phyloP scores from a whole-genome alignment of 37 sponge, comb jelly and placozoan species.

The Crambe crambe region DNA sequence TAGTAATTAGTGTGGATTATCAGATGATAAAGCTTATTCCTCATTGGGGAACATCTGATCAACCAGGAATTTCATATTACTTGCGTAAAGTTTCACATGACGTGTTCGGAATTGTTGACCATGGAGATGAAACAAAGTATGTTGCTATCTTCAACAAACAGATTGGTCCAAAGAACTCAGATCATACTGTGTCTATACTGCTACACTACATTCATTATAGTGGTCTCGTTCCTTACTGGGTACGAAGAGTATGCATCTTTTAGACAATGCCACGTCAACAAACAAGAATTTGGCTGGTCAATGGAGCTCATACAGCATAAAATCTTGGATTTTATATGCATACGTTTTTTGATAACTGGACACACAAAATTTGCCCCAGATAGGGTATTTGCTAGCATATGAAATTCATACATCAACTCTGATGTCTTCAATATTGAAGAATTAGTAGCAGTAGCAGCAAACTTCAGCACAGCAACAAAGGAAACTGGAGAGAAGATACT shows the following conservation, averaged over 20 bases:
- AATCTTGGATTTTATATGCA: slow-evolving; percentile 7
- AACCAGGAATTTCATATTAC: slow-evolving; percentile 56
- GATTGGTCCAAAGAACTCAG: slow-evolving; percentile 48
- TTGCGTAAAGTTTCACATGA: slow-evolving; percentile 45
- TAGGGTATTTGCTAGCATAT: slow-evolving; percentile 31
- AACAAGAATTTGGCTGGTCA: slow-evolving; percentile 53
- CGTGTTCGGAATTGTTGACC: slow-evolving; percentile 52
- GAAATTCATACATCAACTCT: slow-evolving; percentile 13
- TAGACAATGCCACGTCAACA: slow-evolving; percentile 42
- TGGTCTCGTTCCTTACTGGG: slow-evolving; percentile 12
- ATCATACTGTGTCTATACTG: slow-evolving; percentile 45
- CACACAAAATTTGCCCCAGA: slow-evolving; percentile 71
- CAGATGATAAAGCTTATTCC: slow-evolving; percentile 49
- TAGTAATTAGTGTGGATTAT: slow-evolving; percentile 28
- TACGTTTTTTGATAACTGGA: slow-evolving; percentile 48
- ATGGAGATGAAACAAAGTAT: not conserved
- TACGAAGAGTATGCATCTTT: slow-evolving; percentile 33
- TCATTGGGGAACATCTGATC: slow-evolving; percentile 32
- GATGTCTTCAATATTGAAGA: slow-evolving; percentile 39
- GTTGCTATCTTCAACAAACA: slow-evolving; percentile 34
- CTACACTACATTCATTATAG: slow-evolving; percentile 7
- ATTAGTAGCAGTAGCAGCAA: not conserved
- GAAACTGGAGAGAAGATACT: slow-evolving; percentile 19
- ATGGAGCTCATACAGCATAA: slow-evolving; percentile 27
- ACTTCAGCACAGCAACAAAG: not conserved